Evolutionary conservation across 2,888 invertebrate genomes (phyloP).

Genomic region (Epinotia bilunana): DNA sequence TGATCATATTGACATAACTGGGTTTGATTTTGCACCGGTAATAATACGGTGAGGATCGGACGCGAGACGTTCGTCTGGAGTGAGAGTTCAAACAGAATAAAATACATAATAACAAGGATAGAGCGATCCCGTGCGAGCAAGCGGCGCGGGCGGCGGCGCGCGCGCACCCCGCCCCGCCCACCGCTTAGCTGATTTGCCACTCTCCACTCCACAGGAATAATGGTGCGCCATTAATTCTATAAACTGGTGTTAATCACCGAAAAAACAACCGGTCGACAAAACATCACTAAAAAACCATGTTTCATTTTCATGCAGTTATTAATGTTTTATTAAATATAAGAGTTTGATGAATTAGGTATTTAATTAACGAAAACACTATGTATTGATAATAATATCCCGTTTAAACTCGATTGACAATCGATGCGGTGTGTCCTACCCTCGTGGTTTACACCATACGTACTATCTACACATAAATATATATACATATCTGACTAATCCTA

Average conservation of each 20-base stretch:
- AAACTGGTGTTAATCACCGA: conserved; percentile 46
- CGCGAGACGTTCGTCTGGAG: conserved; percentile 69
- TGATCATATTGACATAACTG: conserved; percentile 72
- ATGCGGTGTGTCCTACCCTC: too few relatives aligned
- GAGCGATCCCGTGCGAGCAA: conserved; percentile 49
- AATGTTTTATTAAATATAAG: too few relatives aligned
- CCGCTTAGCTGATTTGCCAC: conserved; percentile 61
- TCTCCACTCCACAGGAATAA: conserved; percentile 48
- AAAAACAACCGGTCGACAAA: conserved; percentile 24
- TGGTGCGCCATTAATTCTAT: conserved; percentile 50
- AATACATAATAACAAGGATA: conserved; percentile 71
- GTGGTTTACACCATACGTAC: too few relatives aligned
- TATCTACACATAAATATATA: too few relatives aligned
- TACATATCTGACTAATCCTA: too few relatives aligned
- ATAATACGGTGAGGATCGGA: conserved; percentile 58
- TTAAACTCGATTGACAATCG: too few relatives aligned
- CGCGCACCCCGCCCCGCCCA: conserved; percentile 61
- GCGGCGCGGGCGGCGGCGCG: conserved; percentile 49
- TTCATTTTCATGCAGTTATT: neutral
- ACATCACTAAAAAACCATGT: neutral
- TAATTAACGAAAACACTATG: too few relatives aligned
- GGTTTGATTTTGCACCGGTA: conserved; percentile 54
- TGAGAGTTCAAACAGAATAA: conserved; percentile 77
- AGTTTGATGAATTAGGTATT: too few relatives aligned
- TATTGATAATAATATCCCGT: too few relatives aligned